A percentile compares a stretch with the other conserved stretches of the same genome.
phyloP scores from a whole-genome alignment of 2,888 invertebrate species.

The Linnaemya tessellans region DNA sequence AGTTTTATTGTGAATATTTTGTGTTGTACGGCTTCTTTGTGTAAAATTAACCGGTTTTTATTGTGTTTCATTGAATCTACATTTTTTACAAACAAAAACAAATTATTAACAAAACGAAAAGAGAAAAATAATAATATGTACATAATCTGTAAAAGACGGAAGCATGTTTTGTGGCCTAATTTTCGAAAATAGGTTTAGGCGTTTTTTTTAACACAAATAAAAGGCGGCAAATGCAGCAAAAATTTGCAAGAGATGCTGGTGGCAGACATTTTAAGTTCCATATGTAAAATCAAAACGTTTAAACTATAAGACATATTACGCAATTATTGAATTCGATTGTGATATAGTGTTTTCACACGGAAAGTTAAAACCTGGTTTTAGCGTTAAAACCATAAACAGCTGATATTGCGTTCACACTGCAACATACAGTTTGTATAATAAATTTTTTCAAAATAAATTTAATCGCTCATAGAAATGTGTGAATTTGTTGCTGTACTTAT shows the following conservation, averaged over 20 bases:
- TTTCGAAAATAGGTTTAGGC: neutral
- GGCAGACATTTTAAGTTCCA: neutral
- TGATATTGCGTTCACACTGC: no score
- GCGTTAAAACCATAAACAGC: no score
- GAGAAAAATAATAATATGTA: slow-evolving; percentile 14
- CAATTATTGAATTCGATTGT: no score
- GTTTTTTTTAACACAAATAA: neutral
- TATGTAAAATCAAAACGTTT: no score
- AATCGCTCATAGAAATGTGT: no score
- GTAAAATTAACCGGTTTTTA: slow-evolving; percentile 52
- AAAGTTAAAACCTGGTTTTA: no score
- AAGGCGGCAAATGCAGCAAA: neutral
- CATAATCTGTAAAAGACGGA: slow-evolving; percentile 20
- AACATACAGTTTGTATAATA: no score
- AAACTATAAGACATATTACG: no score
- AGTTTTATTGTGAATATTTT: slow-evolving; percentile 18
- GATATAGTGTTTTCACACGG: no score
- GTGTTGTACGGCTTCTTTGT: slow-evolving; percentile 58
- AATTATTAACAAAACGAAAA: slow-evolving; percentile 29
- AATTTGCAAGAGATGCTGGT: neutral
- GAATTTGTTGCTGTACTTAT: no score
- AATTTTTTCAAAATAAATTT: no score
- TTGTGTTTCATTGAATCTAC: neutral
- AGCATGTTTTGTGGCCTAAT: slow-evolving; percentile 32
- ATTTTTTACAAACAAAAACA: neutral